A percentile compares a stretch with the other conserved stretches of the same genome.
Evolutionary conservation across 2,113 vertebrate genomes (phyloP).

Genomic region (Prionailurus viverrinus): DNA sequence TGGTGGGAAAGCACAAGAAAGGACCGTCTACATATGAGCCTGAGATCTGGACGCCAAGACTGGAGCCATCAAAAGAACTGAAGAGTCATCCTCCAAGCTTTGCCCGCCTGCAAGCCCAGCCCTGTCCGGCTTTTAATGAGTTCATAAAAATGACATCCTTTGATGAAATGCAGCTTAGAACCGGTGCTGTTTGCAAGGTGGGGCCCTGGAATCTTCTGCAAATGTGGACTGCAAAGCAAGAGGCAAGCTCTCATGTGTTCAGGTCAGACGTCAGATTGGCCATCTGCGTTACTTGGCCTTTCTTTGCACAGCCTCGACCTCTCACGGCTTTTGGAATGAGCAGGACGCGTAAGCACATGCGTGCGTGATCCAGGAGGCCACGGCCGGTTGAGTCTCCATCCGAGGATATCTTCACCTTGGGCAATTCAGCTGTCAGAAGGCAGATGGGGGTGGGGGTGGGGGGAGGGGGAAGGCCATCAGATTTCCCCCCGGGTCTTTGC

Average conservation of each 20-base stretch:
- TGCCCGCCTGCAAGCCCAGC: background rate
- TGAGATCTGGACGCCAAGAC: background rate
- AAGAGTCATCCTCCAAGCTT: background rate
- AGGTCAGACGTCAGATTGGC: background rate
- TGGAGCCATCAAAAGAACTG: background rate
- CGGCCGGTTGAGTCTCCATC: background rate
- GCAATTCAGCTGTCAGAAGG: background rate
- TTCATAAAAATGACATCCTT: conserved; percentile 11
- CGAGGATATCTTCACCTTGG: background rate
- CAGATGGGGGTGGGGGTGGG: background rate
- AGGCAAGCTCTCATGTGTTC: background rate
- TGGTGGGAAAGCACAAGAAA: background rate
- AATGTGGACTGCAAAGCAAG: background rate
- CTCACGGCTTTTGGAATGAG: background rate
- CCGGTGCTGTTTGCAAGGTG: conserved; percentile 1
- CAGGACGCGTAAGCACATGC: background rate
- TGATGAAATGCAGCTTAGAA: conserved; percentile 36
- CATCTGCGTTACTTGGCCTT: background rate
- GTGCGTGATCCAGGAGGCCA: background rate
- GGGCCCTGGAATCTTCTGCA: background rate
- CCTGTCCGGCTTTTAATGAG: conserved; percentile 26
- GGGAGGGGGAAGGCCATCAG: background rate
- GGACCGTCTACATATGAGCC: background rate
- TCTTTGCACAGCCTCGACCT: background rate
- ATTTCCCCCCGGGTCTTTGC: background rate